Conservation (phyloP, 1,140 invertebrate species). For the Tetramorium alpestre region DNA sequence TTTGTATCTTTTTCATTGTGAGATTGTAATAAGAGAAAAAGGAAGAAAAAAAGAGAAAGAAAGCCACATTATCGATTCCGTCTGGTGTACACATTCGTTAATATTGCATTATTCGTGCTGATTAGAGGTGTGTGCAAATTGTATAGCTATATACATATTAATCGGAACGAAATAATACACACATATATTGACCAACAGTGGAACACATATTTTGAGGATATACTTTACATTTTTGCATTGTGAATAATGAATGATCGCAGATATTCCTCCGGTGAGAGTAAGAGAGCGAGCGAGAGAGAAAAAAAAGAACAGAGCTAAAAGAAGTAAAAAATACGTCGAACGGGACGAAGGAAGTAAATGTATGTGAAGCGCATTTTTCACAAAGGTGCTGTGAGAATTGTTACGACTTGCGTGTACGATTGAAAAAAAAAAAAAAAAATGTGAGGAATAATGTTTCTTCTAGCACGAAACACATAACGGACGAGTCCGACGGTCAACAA, state of each 20-base stretch:
- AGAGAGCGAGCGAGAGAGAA: slow-evolving; percentile 6
- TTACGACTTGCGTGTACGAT: slow-evolving; percentile 68
- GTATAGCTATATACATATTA: slow-evolving; percentile 63
- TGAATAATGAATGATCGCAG: slow-evolving; percentile 65
- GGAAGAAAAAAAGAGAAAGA: slow-evolving; percentile 21
- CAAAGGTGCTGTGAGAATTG: slow-evolving; percentile 65
- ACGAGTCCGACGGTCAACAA: slow-evolving; percentile 52
- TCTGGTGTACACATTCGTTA: slow-evolving; percentile 66
- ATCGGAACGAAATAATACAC: slow-evolving; percentile 46
- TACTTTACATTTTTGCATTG: slow-evolving; percentile 73
- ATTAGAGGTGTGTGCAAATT: slow-evolving; percentile 49
- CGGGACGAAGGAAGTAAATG: slow-evolving; percentile 36
- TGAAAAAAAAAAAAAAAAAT: slow-evolving; percentile 27
- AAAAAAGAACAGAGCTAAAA: slow-evolving; percentile 12
- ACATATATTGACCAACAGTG: slow-evolving; percentile 45
- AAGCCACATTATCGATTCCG: slow-evolving; percentile 61
- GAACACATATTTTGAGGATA: slow-evolving; percentile 51
- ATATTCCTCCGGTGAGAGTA: slow-evolving; percentile 29
- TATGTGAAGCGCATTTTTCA: slow-evolving; percentile 49
- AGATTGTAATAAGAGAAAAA: slow-evolving; percentile 53
- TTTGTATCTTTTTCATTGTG: slow-evolving; percentile 63
- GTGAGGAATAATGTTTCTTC: slow-evolving; percentile 64
- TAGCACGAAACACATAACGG: slow-evolving; percentile 32
- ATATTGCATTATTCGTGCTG: slow-evolving; percentile 57
- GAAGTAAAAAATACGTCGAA: slow-evolving; percentile 1